Conservation (phyloP, 2,888 invertebrate species). For the Andrena haemorrhoa region DNA sequence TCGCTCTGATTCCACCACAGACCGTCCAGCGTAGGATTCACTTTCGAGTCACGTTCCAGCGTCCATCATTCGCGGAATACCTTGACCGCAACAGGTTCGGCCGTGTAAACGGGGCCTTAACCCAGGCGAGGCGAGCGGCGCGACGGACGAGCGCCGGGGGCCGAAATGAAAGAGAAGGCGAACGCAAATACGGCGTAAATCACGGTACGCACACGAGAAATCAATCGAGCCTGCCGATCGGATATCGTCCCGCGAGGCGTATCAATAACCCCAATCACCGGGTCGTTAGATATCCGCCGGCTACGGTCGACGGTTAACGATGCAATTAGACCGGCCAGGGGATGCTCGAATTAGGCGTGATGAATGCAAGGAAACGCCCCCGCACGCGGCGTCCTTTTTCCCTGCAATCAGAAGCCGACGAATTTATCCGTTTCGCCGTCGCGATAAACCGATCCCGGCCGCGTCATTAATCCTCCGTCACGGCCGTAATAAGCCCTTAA, state of each 20-base stretch:
- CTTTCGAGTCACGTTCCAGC: constrained; percentile 26
- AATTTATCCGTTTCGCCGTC: constrained; percentile 64
- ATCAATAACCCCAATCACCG: constrained; percentile 59
- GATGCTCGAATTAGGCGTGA: constrained; percentile 62
- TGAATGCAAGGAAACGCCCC: constrained; percentile 63
- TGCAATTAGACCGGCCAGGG: constrained; percentile 59
- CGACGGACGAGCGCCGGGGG: constrained; percentile 33
- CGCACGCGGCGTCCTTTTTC: constrained; percentile 54
- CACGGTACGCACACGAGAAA: constrained; percentile 52
- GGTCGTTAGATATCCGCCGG: constrained; percentile 52
- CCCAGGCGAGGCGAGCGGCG: constrained; percentile 28
- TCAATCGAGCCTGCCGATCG: constrained; percentile 52
- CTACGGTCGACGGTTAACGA: constrained; percentile 51
- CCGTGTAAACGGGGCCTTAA: constrained; percentile 40
- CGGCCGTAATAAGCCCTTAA: constrained; percentile 70
- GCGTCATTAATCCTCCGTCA: constrained; percentile 68
- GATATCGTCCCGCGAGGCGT: constrained; percentile 39
- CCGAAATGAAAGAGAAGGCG: constrained; percentile 55
- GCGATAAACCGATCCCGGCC: constrained; percentile 54
- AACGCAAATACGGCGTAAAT: constrained; percentile 61
- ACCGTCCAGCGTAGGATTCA: constrained; percentile 1
- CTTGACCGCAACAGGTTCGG: constrained; percentile 41
- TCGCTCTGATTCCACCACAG: constrained; percentile 1
- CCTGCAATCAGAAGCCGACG: constrained; percentile 62
- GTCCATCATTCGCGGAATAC: constrained; percentile 28